These are phyloP conservation scores for Gallinago paraguaiae DNA, from an alignment of 2,113 vertebrate species.

Conservation along the genomic window DNA sequence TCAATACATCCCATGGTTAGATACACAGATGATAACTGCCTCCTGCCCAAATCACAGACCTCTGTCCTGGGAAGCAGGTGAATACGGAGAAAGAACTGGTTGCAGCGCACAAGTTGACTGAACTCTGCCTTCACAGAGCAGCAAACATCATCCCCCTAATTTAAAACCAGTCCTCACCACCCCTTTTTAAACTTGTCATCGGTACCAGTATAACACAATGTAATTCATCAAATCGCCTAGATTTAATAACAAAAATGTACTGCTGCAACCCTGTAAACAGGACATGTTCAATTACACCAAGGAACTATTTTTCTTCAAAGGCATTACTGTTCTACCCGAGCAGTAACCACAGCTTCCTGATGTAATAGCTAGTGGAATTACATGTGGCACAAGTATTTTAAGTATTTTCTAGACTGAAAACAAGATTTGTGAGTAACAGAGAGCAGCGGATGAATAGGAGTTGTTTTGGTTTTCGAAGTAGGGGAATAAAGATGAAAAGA, in stretches of 20 bases:
- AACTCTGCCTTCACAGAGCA: neutral
- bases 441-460: neutral
- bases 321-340: slow-evolving; percentile 41
- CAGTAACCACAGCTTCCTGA: slow-evolving; percentile 1
- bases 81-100: neutral
- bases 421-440: neutral
- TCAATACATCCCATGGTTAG: neutral
- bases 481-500: neutral
- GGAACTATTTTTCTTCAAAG: slow-evolving; percentile 68
- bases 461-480: neutral
- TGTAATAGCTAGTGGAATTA: slow-evolving; percentile 18
- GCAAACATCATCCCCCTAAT: neutral
- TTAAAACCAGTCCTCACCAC: neutral
- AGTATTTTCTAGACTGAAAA: neutral
- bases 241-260: slow-evolving; percentile 74
- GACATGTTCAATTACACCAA: slow-evolving; percentile 74
- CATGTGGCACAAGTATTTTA: neutral
- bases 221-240: slow-evolving; percentile 69
- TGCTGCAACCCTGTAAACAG: slow-evolving; percentile 71
- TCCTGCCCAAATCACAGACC: neutral
- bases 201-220: slow-evolving; percentile 62
- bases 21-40: neutral
- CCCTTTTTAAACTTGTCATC: slow-evolving; percentile 1
- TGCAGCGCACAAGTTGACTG: neutral
- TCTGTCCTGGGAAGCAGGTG: neutral